phyloP scores from a whole-genome alignment of 2,888 invertebrate species.

The Lepidochrysops patricia region DNA sequence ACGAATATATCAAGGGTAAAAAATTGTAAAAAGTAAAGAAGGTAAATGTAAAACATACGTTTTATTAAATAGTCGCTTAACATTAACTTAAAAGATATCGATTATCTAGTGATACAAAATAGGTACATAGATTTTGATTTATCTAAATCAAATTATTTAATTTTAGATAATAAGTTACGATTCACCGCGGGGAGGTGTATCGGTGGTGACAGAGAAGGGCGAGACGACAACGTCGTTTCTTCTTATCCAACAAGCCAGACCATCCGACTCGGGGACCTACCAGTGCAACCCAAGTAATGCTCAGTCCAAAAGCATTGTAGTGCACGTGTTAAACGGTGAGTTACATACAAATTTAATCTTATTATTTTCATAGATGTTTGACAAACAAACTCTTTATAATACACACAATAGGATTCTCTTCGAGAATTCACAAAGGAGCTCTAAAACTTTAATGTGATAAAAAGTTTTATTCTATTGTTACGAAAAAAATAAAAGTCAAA shows the following conservation, averaged over 20 bases:
- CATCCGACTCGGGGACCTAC: constrained; percentile 91
- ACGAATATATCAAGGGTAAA: background rate
- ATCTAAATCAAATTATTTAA: background rate
- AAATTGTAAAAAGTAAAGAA: background rate
- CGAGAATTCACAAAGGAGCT: background rate
- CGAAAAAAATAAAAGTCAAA: background rate
- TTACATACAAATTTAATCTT: constrained; percentile 23
- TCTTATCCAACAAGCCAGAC: constrained; percentile 89
- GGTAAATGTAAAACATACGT: too few species aligned
- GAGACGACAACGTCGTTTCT: constrained; percentile 93
- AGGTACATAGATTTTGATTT: too few species aligned
- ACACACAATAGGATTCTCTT: background rate
- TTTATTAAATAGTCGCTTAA: too few species aligned
- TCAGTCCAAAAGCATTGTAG: constrained; percentile 90
- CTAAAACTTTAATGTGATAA: background rate
- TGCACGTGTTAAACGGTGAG: constrained; percentile 95
- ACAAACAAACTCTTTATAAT: constrained; percentile 2
- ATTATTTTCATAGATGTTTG: background rate
- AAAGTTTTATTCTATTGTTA: background rate
- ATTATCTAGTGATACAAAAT: too few species aligned
- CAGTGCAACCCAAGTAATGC: constrained; percentile 96
- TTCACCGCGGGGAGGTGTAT: constrained; percentile 91
- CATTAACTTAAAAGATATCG: too few species aligned
- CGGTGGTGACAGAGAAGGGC: constrained; percentile 92
- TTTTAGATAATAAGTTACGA: constrained; percentile 93